Evolutionary conservation across 2,888 invertebrate genomes (phyloP).

Genomic region (Hirtodrosophila confusa): DNA sequence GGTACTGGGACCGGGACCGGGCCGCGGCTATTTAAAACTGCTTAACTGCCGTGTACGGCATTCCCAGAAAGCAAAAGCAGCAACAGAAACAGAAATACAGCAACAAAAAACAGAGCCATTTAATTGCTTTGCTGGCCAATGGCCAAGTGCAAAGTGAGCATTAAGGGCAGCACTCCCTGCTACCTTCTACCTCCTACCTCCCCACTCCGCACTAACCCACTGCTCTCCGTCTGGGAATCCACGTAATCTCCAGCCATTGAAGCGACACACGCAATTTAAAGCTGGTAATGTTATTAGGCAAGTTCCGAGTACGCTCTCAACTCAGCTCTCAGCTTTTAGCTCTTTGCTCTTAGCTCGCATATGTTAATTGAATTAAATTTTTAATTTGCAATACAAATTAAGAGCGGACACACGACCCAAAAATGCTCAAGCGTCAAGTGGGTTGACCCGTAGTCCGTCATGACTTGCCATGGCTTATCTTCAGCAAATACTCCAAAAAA

Average conservation of each 20-base stretch:
- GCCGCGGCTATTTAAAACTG: conserved; percentile 33
- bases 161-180: conserved; percentile 28
- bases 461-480: conserved; percentile 36
- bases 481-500: conserved; percentile 34
- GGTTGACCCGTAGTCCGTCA: conserved; percentile 20
- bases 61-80: conserved; percentile 48
- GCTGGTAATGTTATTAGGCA: conserved; percentile 20
- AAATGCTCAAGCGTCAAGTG: conserved; percentile 40
- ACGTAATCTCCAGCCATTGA: conserved; percentile 32
- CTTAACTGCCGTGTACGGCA: conserved; percentile 44
- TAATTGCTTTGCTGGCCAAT: conserved; percentile 16
- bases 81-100: too few species aligned
- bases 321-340: conserved; percentile 20
- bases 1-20: too few species aligned
- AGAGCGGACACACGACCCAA: conserved; percentile 18
- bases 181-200: too few species aligned
- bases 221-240: not conserved
- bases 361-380: conserved; percentile 72
- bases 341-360: conserved; percentile 16
- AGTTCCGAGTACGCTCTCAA: conserved; percentile 3
- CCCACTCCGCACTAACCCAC: not conserved
- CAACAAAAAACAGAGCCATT: conserved; percentile 37
- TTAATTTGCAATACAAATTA: conserved; percentile 69
- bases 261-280: conserved; percentile 28
- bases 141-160: conserved; percentile 56